These are phyloP conservation scores for Drosophila formosana DNA, from an alignment of 2,888 invertebrate species.

Conservation along the genomic window DNA sequence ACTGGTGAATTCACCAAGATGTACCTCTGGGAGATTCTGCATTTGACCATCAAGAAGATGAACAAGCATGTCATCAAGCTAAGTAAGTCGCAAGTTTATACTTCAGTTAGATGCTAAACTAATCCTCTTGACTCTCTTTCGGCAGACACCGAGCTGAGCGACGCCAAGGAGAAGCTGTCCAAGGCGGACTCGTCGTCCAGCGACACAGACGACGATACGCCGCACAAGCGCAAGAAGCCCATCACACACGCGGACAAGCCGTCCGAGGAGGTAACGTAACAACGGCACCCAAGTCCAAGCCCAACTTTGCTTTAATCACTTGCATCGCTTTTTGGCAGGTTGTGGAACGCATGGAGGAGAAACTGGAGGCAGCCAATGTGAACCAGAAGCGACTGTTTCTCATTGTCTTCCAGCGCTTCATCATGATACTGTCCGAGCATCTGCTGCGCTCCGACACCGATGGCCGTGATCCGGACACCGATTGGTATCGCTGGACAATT, in stretches of 20 bases:
- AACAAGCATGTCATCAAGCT: constrained; percentile 96
- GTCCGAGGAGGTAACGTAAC: constrained; percentile 87
- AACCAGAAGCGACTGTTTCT: constrained; percentile 98
- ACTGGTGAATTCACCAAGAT: constrained; percentile 95
- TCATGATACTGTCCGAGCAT: constrained; percentile 98
- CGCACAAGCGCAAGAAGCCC: constrained; percentile 85
- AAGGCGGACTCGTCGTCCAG: constrained; percentile 93
- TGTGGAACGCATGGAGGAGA: constrained; percentile 98
- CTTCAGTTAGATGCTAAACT: too few relatives aligned
- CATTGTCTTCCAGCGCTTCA: constrained; percentile 98
- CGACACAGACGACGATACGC: constrained; percentile 91
- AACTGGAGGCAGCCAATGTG: constrained; percentile 96
- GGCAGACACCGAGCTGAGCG: constrained; percentile 90
- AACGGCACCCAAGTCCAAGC: neutral
- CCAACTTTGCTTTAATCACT: neutral
- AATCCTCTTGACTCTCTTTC: too few relatives aligned
- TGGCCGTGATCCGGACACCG: constrained; percentile 95
- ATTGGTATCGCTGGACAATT: constrained; percentile 98
- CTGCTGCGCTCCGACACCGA: constrained; percentile 97
- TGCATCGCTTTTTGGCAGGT: constrained; percentile 86
- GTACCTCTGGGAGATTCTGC: constrained; percentile 98
- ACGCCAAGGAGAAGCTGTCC: constrained; percentile 94
- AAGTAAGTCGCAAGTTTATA: constrained; percentile 83
- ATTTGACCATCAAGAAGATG: constrained; percentile 98
- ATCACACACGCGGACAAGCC: constrained; percentile 87